A percentile compares a stretch with the other conserved stretches of the same genome.
These are phyloP conservation scores for Danio kyathit DNA, from an alignment of 2,797 vertebrate species.

Conservation along the genomic window DNA sequence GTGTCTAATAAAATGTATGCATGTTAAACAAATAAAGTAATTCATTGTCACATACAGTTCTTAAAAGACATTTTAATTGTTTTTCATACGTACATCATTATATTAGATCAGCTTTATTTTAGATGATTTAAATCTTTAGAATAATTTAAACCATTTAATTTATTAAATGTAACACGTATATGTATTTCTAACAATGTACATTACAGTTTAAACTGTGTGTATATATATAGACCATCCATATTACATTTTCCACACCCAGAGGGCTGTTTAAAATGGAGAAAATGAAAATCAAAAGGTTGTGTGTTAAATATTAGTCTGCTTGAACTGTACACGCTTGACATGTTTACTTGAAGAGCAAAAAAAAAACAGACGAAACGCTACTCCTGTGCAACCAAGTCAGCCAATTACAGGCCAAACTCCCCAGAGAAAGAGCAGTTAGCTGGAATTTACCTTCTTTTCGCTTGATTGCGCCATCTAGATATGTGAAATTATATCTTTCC, in stretches of 20 bases:
- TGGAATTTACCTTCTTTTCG: constrained; percentile 64
- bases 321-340: constrained; percentile 21
- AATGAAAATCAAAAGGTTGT: constrained; percentile 13
- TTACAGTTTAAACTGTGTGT: too few species aligned
- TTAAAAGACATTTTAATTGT: too few species aligned
- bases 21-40: too few species aligned
- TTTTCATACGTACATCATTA: too few species aligned
- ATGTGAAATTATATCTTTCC: constrained; percentile 59
- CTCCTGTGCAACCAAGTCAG: constrained; percentile 48
- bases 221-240: background rate
- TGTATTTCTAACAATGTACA: too few species aligned
- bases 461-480: constrained; percentile 65
- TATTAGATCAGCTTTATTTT: too few species aligned
- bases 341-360: constrained; percentile 53
- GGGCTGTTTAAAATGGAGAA: constrained; percentile 36
- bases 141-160: too few species aligned
- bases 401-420: constrained; percentile 63
- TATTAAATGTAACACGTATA: too few species aligned
- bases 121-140: too few species aligned
- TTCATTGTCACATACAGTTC: too few species aligned
- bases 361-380: constrained; percentile 43
- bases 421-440: constrained; percentile 58
- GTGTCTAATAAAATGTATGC: too few species aligned
- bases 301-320: constrained; percentile 36
- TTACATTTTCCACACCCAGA: constrained; percentile 25